Conservation (phyloP, 1,140 invertebrate species). For the Sitobion miscanthi region DNA sequence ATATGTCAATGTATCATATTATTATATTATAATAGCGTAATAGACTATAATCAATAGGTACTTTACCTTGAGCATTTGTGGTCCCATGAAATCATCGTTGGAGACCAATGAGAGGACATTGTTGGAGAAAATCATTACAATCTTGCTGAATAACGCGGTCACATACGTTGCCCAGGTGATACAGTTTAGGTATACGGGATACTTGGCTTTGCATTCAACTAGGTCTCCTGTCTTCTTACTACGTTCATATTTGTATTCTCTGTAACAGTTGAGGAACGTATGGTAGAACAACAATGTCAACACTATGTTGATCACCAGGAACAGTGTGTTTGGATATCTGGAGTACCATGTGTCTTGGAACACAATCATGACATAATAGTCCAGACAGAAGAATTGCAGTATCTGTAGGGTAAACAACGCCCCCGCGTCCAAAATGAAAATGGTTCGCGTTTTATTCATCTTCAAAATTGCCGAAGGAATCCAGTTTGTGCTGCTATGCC, state of each 20-base stretch:
- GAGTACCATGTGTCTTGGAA: slow-evolving; percentile 37
- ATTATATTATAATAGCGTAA: neutral
- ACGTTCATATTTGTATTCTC: slow-evolving; percentile 37
- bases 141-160: slow-evolving; percentile 8
- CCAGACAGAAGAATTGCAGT: slow-evolving; percentile 24
- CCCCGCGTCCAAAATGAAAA: slow-evolving; percentile 39
- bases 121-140: slow-evolving; percentile 36
- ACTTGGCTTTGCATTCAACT: neutral
- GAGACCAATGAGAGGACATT: neutral
- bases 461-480: neutral
- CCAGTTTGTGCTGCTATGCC: no score
- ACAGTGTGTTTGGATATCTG: slow-evolving; percentile 40
- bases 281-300: slow-evolving; percentile 43
- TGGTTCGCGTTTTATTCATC: slow-evolving; percentile 25
- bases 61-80: slow-evolving; percentile 48
- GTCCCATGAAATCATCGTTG: slow-evolving; percentile 48
- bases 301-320: slow-evolving; percentile 32
- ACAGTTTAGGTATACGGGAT: slow-evolving; percentile 44
- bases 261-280: slow-evolving; percentile 45
- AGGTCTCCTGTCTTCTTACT: neutral
- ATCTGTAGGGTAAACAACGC: neutral
- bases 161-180: slow-evolving; percentile 39
- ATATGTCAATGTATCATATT: neutral
- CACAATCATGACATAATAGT: slow-evolving; percentile 40
- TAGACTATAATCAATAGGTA: neutral